Evolutionary conservation across 2,113 vertebrate genomes (phyloP).

Genomic region (Manacus vitellinus): DNA sequence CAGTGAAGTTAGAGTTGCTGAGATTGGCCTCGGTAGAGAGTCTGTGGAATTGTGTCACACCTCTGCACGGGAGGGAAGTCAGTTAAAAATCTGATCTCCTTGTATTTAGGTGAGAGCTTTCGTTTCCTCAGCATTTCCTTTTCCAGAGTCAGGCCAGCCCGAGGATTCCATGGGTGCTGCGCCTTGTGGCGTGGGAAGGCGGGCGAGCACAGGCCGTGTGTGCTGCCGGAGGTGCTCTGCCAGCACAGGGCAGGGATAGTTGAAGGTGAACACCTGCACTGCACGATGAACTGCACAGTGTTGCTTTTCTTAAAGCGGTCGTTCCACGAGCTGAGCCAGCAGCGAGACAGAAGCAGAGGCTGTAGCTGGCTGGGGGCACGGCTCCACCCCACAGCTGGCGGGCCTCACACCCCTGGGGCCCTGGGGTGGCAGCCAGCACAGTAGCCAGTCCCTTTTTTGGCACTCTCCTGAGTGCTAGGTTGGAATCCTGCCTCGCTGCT

Average conservation of each 20-base stretch:
- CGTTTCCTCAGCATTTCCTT: neutral
- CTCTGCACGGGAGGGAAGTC: neutral
- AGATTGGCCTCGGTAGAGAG: neutral
- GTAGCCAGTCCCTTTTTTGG: slow-evolving; percentile 71
- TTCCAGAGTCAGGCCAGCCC: neutral
- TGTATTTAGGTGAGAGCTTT: neutral
- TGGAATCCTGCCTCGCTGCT: slow-evolving; percentile 60
- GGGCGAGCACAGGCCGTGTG: accelerated
- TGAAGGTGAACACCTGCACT: slow-evolving; percentile 51
- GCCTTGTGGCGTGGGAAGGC: neutral
- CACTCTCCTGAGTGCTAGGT: slow-evolving; percentile 58
- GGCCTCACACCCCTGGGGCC: slow-evolving; percentile 58
- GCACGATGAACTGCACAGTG: neutral
- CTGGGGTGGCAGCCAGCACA: slow-evolving; percentile 63
- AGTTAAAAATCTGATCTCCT: neutral
- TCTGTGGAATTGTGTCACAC: neutral
- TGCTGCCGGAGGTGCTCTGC: neutral
- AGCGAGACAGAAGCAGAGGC: slow-evolving; percentile 50
- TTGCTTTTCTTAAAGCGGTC: neutral
- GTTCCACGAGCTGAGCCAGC: neutral
- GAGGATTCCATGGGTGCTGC: accelerated
- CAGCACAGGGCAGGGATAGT: neutral
- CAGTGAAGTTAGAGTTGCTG: neutral
- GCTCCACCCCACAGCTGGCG: slow-evolving; percentile 63
- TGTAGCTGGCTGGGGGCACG: slow-evolving; percentile 62